phyloP scores from a whole-genome alignment of 2,888 invertebrate genomes.

The Caenorhabditis auriculariae region DNA sequence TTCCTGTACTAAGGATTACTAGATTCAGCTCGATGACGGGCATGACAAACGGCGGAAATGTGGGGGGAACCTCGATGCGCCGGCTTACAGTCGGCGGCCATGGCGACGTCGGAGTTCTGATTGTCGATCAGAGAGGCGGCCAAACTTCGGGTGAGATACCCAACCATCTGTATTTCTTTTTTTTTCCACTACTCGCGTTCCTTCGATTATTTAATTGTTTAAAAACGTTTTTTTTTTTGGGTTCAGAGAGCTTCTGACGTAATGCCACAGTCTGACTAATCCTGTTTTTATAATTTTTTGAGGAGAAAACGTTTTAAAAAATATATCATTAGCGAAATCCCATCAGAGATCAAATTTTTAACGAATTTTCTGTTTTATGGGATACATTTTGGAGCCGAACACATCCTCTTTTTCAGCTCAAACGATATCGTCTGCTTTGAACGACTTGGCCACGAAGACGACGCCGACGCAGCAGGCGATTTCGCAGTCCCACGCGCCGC shows the following conservation, averaged over 20 bases:
- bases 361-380: neutral
- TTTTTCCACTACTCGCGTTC: conserved; percentile 1
- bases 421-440: conserved; percentile 10
- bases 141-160: too few species aligned
- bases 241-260: too few species aligned
- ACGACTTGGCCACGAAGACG: neutral
- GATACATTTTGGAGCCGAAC: neutral
- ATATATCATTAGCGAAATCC: neutral
- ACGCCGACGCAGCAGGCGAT: conserved; percentile 1
- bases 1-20: too few species aligned
- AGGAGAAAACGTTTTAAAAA: neutral
- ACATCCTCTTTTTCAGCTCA: neutral
- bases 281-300: neutral
- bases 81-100: conserved; percentile 23
- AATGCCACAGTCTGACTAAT: too few species aligned
- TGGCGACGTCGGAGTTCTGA: conserved; percentile 19
- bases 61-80: conserved; percentile 10
- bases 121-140: conserved; percentile 22
- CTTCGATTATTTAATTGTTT: too few species aligned
- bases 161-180: neutral
- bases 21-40: too few species aligned
- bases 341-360: neutral
- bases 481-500: conserved; percentile 30
- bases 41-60: too few species aligned
- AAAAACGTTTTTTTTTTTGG: too few species aligned